Evolutionary conservation across 2,888 invertebrate species (phyloP).

Genomic region (Acronicta psi): DNA sequence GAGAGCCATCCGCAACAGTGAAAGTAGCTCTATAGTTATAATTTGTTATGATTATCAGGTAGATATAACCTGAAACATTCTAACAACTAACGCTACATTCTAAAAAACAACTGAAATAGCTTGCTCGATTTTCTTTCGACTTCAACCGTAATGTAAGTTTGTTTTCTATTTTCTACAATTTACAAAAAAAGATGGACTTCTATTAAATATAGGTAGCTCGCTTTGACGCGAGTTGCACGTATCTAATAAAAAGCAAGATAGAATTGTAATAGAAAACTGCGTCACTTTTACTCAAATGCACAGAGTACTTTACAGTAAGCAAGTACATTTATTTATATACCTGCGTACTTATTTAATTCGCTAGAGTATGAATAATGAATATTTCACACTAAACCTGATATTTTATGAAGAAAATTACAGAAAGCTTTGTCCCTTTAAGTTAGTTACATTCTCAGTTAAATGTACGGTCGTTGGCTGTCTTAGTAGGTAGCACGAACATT

Average conservation of each 20-base stretch:
- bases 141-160: not conserved
- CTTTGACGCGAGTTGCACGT: not conserved
- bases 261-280: conserved; percentile 6
- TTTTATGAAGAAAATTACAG: conserved; percentile 37
- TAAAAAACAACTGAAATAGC: too few species aligned
- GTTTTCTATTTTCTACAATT: not conserved
- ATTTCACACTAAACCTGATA: conserved; percentile 19
- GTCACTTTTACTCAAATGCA: conserved; percentile 13
- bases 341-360: not conserved
- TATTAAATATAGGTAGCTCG: conserved; percentile 1
- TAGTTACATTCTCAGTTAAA: conserved; percentile 38
- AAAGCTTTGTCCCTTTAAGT: conserved; percentile 30
- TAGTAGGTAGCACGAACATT: conserved; percentile 53
- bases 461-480: conserved; percentile 35
- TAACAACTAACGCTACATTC: too few species aligned
- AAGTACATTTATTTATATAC: conserved; percentile 16
- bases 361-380: conserved; percentile 4
- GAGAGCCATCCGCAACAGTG: too few species aligned
- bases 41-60: too few species aligned
- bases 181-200: not conserved
- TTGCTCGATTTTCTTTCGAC: not conserved
- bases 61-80: too few species aligned
- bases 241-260: conserved; percentile 5
- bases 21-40: too few species aligned
- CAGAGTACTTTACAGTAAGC: not conserved